A percentile compares a stretch with the other conserved stretches of the same genome.
These are phyloP conservation scores for Artibeus jamaicensis DNA, from an alignment of 2,797 vertebrate species.

Conservation along the genomic window DNA sequence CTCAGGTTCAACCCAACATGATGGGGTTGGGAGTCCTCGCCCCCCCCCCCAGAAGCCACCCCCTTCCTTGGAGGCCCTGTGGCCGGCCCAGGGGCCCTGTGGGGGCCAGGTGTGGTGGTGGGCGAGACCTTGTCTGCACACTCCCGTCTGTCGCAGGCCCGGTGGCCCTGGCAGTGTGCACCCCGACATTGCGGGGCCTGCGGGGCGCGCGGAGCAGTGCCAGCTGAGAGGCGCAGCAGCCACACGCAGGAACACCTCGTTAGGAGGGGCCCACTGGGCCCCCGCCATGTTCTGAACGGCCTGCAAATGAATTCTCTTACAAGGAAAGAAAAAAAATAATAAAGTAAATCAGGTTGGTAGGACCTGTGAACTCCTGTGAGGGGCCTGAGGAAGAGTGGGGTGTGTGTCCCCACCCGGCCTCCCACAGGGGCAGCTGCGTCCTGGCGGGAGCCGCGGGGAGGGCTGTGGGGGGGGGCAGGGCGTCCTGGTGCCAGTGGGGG, in stretches of 20 bases:
- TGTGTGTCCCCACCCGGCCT: fast-evolving
- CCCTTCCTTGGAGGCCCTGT: fast-evolving
- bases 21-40: neutral
- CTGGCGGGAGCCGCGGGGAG: neutral
- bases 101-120: fast-evolving
- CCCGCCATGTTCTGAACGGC: neutral
- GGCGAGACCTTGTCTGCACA: fast-evolving
- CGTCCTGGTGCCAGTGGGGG: fast-evolving
- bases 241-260: fast-evolving
- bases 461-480: neutral
- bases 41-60: fast-evolving
- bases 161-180: fast-evolving
- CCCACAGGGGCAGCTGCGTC: neutral
- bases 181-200: fast-evolving
- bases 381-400: neutral
- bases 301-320: neutral
- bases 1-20: fast-evolving
- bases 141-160: fast-evolving
- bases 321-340: neutral
- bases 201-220: fast-evolving
- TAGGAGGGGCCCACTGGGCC: neutral
- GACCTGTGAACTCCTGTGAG: fast-evolving
- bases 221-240: fast-evolving
- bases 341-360: no score
- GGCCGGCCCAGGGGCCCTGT: fast-evolving